Base-by-base conservation (phyloP, 92 coral and sea anemone species). In the Ricordea florida region DNA sequence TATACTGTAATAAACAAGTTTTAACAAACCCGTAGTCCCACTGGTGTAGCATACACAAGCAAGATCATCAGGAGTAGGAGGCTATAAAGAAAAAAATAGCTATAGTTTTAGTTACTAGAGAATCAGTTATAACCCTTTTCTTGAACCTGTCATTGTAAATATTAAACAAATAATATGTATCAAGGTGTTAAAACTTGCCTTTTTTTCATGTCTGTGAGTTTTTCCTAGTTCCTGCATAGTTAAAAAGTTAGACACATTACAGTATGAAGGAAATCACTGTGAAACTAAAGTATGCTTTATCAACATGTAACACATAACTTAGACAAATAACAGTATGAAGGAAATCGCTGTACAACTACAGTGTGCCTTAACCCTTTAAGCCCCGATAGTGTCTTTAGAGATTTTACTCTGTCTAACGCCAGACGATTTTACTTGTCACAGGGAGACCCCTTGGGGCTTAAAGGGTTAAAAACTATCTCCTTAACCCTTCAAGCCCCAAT, bases 11-110 rank as follows among this genome's bases (percentile, higher is more conserved):
- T 22, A 29, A 37, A 40, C 11, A 4, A 30, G 11, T 49, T 28
- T 26, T 31, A 11, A 44, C 69, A 32, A 5, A 93, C 98, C 98
- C 70, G 98, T 93, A 1, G 98, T 93, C 5, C 98, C 98, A 82
- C 98, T 93, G 0, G 98, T 93, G 42, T 93, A 93, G 65, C 98
- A 93, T 14, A 93, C 96, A 45, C 89, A 91, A 9, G 98, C 96
- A 47, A 93, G 26, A 41, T 92, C 90, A 18, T 91, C 90, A 5
- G 90, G 90, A 17, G 58, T 78, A 1, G 98, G 92, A 17, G 79
- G 87, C 98, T 93, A 10, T 10, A 37, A 34, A 11, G 5, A 32
- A 27, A 50, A 53, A 62, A 43, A 37, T 20, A 11, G 9, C 0
- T 5, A 28, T 8, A 0, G 9, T 0, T 6, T 27, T 9, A 1